These are phyloP conservation scores for Euphysa ruthae DNA, from an alignment of 30 jellyfish, hydroid and myxozoan species.

Conservation along the genomic window DNA sequence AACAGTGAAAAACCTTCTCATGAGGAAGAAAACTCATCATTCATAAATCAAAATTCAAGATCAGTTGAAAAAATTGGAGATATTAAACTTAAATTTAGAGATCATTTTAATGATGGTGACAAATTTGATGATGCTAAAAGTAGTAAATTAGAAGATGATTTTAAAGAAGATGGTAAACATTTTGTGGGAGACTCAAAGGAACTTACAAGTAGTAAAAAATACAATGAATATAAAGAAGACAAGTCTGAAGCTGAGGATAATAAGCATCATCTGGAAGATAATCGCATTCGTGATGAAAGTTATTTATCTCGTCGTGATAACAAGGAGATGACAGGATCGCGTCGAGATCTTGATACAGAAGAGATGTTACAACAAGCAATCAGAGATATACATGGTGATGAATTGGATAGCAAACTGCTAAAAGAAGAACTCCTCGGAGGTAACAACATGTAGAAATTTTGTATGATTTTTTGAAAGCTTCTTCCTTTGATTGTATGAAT, in stretches of 20 bases:
- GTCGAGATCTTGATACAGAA: neutral
- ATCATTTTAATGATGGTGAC: neutral
- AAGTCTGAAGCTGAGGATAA: neutral
- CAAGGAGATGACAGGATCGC: neutral
- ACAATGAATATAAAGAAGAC: neutral
- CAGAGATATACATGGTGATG: neutral
- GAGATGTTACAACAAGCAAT: neutral
- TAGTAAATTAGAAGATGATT: neutral
- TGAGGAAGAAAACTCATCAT: neutral
- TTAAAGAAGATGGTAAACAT: neutral
- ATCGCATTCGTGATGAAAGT: no score
- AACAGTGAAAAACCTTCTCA: neutral
- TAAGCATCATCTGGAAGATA: neutral
- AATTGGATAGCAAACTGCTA: neutral
- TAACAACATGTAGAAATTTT: no score
- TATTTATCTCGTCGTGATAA: no score
- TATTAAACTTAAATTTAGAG: no score
- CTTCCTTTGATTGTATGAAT: no score
- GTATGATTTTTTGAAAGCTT: no score
- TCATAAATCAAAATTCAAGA: neutral
- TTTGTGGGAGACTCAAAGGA: neutral
- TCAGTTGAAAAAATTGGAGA: no score
- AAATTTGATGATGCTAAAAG: conserved; percentile 13
- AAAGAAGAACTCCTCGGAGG: no score
- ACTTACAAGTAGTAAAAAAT: no score